Evolutionary conservation across 2,113 vertebrate genomes (phyloP).

Genomic region (Cathartes aura): DNA sequence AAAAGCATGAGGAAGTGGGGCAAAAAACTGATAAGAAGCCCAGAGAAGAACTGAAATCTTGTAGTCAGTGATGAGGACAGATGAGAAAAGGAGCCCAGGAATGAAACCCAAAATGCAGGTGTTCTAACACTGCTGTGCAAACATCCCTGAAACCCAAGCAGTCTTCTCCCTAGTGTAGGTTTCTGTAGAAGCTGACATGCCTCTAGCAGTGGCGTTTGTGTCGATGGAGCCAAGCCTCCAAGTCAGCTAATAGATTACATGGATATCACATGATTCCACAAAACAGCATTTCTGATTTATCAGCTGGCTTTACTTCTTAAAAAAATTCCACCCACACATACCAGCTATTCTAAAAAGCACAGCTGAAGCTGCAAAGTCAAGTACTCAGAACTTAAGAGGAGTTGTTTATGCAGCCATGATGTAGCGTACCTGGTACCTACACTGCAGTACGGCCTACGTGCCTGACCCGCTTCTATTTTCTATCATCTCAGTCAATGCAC

Average conservation of each 20-base stretch:
- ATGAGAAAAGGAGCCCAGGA: neutral
- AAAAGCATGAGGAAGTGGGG: neutral
- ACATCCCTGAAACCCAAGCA: neutral
- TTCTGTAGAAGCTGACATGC: neutral
- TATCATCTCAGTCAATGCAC: neutral
- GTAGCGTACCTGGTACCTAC: neutral
- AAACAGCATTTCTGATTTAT: neutral
- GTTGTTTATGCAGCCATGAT: neutral
- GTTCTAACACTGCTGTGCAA: neutral
- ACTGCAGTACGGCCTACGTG: accelerated
- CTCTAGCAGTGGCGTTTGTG: neutral
- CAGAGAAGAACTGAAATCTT: neutral
- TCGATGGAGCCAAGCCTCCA: neutral
- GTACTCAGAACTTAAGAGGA: neutral
- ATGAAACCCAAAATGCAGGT: neutral
- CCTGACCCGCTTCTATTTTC: neutral
- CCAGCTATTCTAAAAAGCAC: neutral
- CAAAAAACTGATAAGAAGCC: neutral
- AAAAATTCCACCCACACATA: neutral
- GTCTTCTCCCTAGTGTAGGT: neutral
- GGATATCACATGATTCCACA: neutral
- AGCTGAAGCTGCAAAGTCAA: neutral
- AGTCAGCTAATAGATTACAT: neutral
- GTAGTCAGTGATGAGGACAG: neutral
- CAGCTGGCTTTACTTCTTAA: neutral